Evolutionary conservation across 1,140 invertebrate species (phyloP).

Genomic region (roundworm (Caenorhabditis elegans)): DNA sequence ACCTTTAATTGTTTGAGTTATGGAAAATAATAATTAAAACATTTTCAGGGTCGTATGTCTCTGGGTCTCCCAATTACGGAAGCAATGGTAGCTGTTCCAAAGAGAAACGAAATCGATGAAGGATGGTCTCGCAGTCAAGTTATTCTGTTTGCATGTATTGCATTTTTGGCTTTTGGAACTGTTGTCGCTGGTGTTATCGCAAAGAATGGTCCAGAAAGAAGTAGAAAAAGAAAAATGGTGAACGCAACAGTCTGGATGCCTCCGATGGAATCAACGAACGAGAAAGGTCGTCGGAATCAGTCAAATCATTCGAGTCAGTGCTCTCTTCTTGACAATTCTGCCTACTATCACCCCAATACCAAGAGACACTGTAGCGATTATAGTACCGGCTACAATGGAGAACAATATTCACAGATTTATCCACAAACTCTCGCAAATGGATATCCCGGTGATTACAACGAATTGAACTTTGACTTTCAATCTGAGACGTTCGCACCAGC

Average conservation of each 20-base stretch:
- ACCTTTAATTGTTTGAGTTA: too few relatives aligned
- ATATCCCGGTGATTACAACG: neutral
- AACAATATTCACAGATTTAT: neutral
- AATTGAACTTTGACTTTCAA: too few relatives aligned
- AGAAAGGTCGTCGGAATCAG: neutral
- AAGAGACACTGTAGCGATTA: neutral
- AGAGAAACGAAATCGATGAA: neutral
- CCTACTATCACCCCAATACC: neutral
- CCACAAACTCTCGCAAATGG: neutral
- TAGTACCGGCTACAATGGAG: neutral
- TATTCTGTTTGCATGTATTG: neutral
- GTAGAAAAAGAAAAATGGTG: constrained; percentile 39
- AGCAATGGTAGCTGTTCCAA: neutral
- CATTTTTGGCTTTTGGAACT: neutral
- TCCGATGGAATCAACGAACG: neutral
- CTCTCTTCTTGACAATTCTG: neutral
- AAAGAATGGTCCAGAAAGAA: constrained; percentile 1
- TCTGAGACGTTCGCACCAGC: too few relatives aligned
- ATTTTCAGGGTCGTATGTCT: neutral
- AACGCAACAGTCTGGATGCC: constrained; percentile 34
- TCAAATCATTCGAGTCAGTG: neutral
- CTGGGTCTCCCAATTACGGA: neutral
- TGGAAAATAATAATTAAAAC: too few relatives aligned
- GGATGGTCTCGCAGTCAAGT: neutral
- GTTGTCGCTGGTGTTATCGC: neutral